Base-by-base conservation (phyloP, 2,888 invertebrate species). In the Polia nebulosa region DNA sequence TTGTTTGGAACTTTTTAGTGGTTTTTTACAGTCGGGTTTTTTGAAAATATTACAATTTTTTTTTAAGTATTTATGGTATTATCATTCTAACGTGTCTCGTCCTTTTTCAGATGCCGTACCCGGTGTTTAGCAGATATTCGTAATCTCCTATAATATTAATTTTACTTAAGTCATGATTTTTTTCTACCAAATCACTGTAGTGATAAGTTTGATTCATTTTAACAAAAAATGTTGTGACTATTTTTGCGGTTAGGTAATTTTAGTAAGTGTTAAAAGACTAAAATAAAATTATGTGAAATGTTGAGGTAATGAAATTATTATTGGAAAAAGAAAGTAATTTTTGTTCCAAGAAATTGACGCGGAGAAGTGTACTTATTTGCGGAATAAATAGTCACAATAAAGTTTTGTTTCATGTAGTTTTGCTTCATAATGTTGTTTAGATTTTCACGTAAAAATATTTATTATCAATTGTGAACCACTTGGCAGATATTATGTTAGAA, bases 151-250 rank as follows among this genome's bases (percentile, higher is more conserved):
- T 81, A 66, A 78, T 86, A 81, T 69, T 83, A 81, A 78, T 79
- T 77, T 87, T 89, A 88, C 84, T 85, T 93, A 93, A 93, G 92
- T 83, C 84, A 90, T 88, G 80, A 72, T 89, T 90, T 91, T 90
- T 91, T 87, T 82, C 76, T 91, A 93, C 94, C 93, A 94, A 93
- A 93, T 89, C 84, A 81, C 73, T 84, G 81, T 90, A 92, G 85
- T 67, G 56, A 60, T 89, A 89, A 90, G 87, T 82, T 85, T 87
- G 77, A 75, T 81, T 82, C 81, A 79, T 76, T 82, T 77, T 59
- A 66, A 72, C 64, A 79, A 81, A 85, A 83, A 78, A 76, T 89
- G 86, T 89, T 92, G 90, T 89, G 90, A 89, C 90, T 89, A 87
- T 88, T 84, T 75, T 65, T 47, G 41, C 22, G 69, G 39, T 51